These are phyloP conservation scores for Tricholauxania praeusta DNA, from an alignment of 2,888 invertebrate genomes.

Conservation along the genomic window DNA sequence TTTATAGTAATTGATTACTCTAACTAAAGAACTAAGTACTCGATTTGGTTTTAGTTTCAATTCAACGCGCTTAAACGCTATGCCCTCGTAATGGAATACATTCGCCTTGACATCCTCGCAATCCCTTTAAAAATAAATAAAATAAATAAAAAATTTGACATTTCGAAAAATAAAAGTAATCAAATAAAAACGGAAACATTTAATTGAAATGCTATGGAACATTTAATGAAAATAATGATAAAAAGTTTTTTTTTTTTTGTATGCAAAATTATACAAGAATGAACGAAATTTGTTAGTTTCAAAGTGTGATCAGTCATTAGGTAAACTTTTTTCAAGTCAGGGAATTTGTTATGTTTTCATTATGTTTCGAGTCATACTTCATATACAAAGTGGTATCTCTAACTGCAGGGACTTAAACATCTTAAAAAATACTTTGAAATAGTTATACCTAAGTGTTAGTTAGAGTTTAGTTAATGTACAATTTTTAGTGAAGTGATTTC, in stretches of 20 bases:
- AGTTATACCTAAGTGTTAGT: too few species aligned
- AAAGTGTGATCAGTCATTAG: neutral
- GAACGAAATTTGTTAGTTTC: neutral
- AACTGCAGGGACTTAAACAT: too few species aligned
- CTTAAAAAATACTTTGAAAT: too few species aligned
- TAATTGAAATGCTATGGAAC: constrained; percentile 29
- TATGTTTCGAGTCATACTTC: too few species aligned
- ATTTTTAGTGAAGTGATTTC: too few species aligned
- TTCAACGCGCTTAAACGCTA: constrained; percentile 68
- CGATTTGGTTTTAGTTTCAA: constrained; percentile 12
- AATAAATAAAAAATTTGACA: constrained; percentile 46
- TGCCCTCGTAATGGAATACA: constrained; percentile 74
- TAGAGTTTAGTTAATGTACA: too few species aligned
- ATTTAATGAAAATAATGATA: constrained; percentile 1
- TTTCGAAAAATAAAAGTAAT: constrained; percentile 44
- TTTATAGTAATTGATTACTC: constrained; percentile 21
- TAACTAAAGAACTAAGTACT: constrained; percentile 12
- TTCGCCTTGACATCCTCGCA: constrained; percentile 71
- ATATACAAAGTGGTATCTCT: too few species aligned
- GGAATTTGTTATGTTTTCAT: too few species aligned
- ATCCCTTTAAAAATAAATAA: constrained; percentile 65
- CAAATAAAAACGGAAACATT: constrained; percentile 50
- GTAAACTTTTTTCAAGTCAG: neutral
- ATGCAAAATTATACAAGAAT: constrained; percentile 4
- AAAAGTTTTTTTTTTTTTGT: neutral